These are phyloP conservation scores for Hydrozoanthus gracilis DNA, from an alignment of 92 coral and sea anemone genomes.

Conservation along the genomic window DNA sequence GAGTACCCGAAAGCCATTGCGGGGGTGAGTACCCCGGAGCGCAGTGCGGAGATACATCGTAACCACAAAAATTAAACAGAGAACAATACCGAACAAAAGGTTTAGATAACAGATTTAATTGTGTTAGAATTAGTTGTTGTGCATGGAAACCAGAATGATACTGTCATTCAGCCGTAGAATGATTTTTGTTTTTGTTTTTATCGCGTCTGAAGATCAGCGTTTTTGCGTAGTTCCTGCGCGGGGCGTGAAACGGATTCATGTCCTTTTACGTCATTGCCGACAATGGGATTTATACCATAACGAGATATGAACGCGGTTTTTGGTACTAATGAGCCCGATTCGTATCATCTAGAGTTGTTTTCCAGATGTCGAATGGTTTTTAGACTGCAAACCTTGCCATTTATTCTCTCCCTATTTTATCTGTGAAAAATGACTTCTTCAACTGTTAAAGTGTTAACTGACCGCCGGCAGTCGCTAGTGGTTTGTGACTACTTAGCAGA, in stretches of 20 bases:
- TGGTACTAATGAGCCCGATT: too few relatives aligned
- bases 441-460: too few relatives aligned
- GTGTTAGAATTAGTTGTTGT: not conserved
- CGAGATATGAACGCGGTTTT: too few relatives aligned
- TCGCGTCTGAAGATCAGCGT: not conserved
- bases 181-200: not conserved
- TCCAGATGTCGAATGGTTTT: too few relatives aligned
- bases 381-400: too few relatives aligned
- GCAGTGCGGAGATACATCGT: not conserved
- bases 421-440: too few relatives aligned
- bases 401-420: too few relatives aligned
- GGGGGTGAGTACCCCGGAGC: conserved; percentile 3
- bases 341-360: too few relatives aligned
- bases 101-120: not conserved
- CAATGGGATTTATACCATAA: too few relatives aligned
- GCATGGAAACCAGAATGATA: not conserved
- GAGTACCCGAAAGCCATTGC: conserved; percentile 30
- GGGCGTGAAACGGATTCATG: not conserved
- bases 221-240: not conserved
- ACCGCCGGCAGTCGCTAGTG: too few relatives aligned
- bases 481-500: too few relatives aligned
- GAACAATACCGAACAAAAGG: not conserved
- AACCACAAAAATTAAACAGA: not conserved
- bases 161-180: not conserved
- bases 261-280: not conserved